Base-by-base conservation (phyloP, 2,113 vertebrate genomes). In the Zosterops japonicus region DNA sequence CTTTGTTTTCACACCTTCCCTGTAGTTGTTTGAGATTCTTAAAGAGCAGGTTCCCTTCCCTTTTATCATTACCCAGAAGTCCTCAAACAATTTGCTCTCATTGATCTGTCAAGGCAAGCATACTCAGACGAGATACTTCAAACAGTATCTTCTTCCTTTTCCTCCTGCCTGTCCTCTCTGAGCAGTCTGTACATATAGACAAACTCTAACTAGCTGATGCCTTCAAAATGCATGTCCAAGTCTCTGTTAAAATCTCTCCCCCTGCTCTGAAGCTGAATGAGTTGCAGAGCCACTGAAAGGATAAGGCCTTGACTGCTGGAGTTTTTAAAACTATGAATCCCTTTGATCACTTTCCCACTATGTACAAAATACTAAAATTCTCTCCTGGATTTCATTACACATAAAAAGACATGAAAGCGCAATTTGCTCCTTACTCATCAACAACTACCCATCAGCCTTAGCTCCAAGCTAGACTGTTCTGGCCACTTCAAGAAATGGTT, bases 401-500 rank as follows among this genome's bases (percentile, higher is more conserved):
- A 86, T 90, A 50, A 96, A 87, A 90, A 60, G 79, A 91, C 92
- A 92, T 81, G 80, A 90, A 96, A 97, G 47, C 75, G 39, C 80
- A 96, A 75, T 94, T 94, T 92, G 60, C 68, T 81, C 72, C 86
- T 94, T 92, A 84, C 69, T 93, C 94, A 90, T 86, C 95, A 94
- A 59, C 89, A 93, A 52, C 64, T 86, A 86, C 80, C 80, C 79
- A 81, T 64, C 76, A 95, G 47, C 60, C 69, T 53, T 92, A 86
- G 83, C 96, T 92, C 89, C 86, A 60, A 90, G 89, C 83, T 81
- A 93, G 68, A 89, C 86, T 2, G 0, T 95, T 93, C 76, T 67
- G 44, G 64, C 63, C 82, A 63, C 86, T 92, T 92, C 63, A 95
- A 68, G 71, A 96, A 84, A 36, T 5, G 22, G 29, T 29, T 88